Evolutionary conservation across 2,888 invertebrate species (phyloP).

Genomic region (Yponomeuta sedellus): DNA sequence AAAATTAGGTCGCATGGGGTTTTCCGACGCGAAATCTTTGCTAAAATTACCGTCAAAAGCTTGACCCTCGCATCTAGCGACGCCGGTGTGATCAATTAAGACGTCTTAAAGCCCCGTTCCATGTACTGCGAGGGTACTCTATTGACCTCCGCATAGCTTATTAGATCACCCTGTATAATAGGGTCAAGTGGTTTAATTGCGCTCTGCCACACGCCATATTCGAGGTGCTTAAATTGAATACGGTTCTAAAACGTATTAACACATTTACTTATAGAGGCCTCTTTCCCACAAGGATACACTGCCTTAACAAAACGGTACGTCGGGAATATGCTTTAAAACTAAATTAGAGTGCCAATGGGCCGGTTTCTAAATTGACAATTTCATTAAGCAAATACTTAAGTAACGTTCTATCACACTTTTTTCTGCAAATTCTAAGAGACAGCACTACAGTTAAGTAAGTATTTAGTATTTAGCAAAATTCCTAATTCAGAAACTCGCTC

Average conservation of each 20-base stretch:
- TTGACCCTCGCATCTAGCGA: background rate
- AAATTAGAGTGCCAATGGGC: too few species aligned
- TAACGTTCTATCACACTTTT: too few species aligned
- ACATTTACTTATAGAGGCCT: background rate
- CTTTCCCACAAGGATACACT: too few species aligned
- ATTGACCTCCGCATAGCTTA: slow-evolving; percentile 32
- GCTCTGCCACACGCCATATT: slow-evolving; percentile 26
- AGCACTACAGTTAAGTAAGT: too few species aligned
- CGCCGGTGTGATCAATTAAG: slow-evolving; percentile 7
- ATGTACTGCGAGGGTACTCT: slow-evolving; percentile 23
- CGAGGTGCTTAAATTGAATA: background rate
- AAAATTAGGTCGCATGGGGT: too few species aligned
- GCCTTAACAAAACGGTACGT: too few species aligned
- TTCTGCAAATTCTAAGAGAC: too few species aligned
- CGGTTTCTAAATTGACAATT: too few species aligned
- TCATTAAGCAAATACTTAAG: too few species aligned
- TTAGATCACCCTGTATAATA: slow-evolving; percentile 39
- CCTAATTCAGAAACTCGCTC: too few species aligned
- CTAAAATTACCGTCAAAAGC: background rate
- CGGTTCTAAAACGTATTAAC: background rate
- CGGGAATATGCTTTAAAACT: too few species aligned
- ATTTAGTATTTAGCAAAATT: too few species aligned
- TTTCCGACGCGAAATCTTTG: background rate
- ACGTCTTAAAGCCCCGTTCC: background rate
- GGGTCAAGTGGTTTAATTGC: slow-evolving; percentile 65